Evolutionary conservation across 2,113 vertebrate genomes (phyloP), one percentile per base, ranked within the genome.

Genomic region (Cynoglossus semilaevis): DNA sequence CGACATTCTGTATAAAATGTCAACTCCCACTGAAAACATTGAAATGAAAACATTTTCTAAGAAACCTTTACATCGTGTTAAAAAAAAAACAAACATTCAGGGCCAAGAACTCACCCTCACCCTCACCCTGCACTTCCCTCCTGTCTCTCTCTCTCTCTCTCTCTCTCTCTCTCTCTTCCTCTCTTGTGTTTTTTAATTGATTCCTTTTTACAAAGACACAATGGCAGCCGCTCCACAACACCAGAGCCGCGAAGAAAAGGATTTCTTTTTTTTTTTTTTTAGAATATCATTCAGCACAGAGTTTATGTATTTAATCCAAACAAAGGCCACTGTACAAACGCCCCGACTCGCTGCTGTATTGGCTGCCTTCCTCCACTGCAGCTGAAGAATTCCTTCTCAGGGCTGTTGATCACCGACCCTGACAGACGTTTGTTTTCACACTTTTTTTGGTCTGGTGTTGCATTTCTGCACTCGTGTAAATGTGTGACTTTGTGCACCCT

Each of bases 51-150:
- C 17, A 22, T 54, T 51, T 75, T 77, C 61, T 77, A 55, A 56
- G 63, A 78, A 76, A 17, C 29, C 9, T 64, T 48, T 68, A 74
- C 72, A 69, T 63, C 9, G 71, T 81, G 78, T 83, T 70, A 86
- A 77, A 66, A 60, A 11, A 51, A 59, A 36, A n/a, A n/a, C n/a
- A n/a, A n/a, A n/a, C n/a, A n/a, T n/a, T n/a, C n/a, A n/a, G n/a
- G n/a, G n/a, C 42, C 48, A 43, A n/a, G 58, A 18, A 56, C 37
- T 38, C 40, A 1, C 63, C 22, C 14, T 19, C 36, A 9, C 5
- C 8, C 22, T 15, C 1, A 1, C 9, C 16, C 16, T 9, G 13
- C 19, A 17, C 10, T 36, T 10, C 10, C 19, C n/a, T n/a, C 2
- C 51, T 52, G 1, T 19, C n/a, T 17, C 48, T 44, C n/a, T 37